Percentiles rank a stretch among this genome's conserved stretches.
Conservation (phyloP, 37 sponge, comb jelly and placozoan genomes). For the Halichondria panicea region DNA sequence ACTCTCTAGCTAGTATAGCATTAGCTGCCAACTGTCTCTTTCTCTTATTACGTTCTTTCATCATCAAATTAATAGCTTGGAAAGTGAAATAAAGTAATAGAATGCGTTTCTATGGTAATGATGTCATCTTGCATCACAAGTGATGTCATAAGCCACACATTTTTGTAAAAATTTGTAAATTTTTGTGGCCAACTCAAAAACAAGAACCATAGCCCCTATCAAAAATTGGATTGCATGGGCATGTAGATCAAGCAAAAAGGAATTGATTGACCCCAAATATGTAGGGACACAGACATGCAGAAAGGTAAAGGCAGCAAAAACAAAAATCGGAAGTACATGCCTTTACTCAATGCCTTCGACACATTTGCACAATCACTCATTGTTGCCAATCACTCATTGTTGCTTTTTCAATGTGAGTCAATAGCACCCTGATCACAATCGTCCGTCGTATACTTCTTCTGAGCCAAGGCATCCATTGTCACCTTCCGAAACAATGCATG, state of each 20-base stretch:
- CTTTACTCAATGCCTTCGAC: too few species aligned
- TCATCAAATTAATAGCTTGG: not conserved
- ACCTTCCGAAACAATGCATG: too few species aligned
- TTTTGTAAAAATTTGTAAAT: too few species aligned
- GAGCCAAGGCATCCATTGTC: too few species aligned
- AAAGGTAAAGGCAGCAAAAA: not conserved
- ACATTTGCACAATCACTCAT: too few species aligned
- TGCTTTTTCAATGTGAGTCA: too few species aligned
- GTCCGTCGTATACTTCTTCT: too few species aligned
- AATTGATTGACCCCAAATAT: not conserved
- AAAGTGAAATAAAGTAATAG: not conserved
- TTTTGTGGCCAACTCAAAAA: not conserved
- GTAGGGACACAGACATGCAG: not conserved
- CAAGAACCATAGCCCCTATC: not conserved
- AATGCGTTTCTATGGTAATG: not conserved
- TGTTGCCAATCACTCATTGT: too few species aligned
- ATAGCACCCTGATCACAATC: too few species aligned
- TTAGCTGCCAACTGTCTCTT: not conserved
- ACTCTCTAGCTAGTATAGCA: constrained; percentile 19
- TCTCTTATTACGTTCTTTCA: constrained; percentile 17
- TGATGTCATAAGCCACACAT: not conserved
- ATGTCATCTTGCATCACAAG: not conserved
- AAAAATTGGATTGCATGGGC: not conserved
- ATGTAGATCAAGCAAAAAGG: not conserved
- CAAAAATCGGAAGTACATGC: constrained; percentile 24